Evolutionary conservation across 2,888 invertebrate species (phyloP).

Genomic region (Morpho achilles): DNA sequence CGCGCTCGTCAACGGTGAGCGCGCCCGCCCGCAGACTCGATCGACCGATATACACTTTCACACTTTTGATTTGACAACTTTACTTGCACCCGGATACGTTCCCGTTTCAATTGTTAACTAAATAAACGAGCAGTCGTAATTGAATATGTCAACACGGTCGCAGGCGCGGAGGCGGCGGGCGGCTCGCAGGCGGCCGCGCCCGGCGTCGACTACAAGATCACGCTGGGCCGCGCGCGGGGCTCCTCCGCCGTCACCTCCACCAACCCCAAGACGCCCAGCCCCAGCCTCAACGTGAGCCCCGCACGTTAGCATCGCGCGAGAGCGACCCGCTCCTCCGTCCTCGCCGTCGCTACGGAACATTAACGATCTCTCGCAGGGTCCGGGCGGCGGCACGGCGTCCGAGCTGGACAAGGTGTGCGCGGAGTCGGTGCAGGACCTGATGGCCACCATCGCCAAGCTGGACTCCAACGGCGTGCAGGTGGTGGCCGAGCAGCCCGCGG

Average conservation of each 20-base stretch:
- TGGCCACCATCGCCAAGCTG: slow-evolving; percentile 92
- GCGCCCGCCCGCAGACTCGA: background rate
- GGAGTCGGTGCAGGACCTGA: slow-evolving; percentile 90
- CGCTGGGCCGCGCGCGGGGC: slow-evolving; percentile 66
- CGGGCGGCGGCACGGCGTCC: slow-evolving; percentile 45
- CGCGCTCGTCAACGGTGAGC: slow-evolving; percentile 55
- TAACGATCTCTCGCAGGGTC: slow-evolving; percentile 1
- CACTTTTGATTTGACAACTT: too few species aligned
- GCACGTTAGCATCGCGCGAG: background rate
- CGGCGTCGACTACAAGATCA: slow-evolving; percentile 83
- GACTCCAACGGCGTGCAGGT: slow-evolving; percentile 91
- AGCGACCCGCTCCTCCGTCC: too few species aligned
- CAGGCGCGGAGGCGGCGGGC: slow-evolving; percentile 33
- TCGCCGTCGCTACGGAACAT: too few species aligned
- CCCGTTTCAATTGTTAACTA: too few species aligned
- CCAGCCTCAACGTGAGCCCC: slow-evolving; percentile 79
- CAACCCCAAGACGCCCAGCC: slow-evolving; percentile 91
- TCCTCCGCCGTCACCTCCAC: slow-evolving; percentile 83
- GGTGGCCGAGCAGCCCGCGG: slow-evolving; percentile 65
- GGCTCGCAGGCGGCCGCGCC: slow-evolving; percentile 35
- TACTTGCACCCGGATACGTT: too few species aligned
- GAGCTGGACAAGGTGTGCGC: slow-evolving; percentile 90
- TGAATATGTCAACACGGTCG: slow-evolving; percentile 10
- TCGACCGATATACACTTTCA: background rate
- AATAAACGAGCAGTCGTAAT: slow-evolving; percentile 6